Evolutionary conservation across 1,140 invertebrate species (phyloP), one percentile per base, ranked within the genome.

Genomic region (Drosophila ogumai): DNA sequence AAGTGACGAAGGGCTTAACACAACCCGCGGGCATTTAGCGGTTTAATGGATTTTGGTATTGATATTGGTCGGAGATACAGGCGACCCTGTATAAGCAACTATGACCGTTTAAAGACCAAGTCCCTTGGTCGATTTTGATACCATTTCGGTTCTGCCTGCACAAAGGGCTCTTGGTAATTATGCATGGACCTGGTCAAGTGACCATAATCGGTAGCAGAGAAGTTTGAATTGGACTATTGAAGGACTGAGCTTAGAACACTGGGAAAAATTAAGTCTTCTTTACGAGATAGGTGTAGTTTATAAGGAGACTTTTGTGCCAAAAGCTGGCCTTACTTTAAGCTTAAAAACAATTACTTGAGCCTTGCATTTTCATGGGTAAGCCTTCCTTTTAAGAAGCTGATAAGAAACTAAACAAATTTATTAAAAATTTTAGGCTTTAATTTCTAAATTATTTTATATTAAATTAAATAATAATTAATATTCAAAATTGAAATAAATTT

Each of bases 21-120:
- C 49, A 36, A n/a, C 50, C 50, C 25, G 75, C 38, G 54, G 73
- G 28, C 44, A 76, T 66, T 75, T 75, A 75, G 69, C n/a, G 72
- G 61, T 76, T 65, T 10, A 59, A 28, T 32, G 49, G 38, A 25
- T 46, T 10, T 25, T 8, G 44, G 1, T 1, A 38, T n/a, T 22
- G 41, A 32, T 12, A 25, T n/a, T 44, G 17, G n/a, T 22, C 12
- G 15, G 6, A 19, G 6, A 12, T 17, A n/a, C 10, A 44, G 13
- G 22, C 31, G 13, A 12, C 19, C 5, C 4, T 61, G 7, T 15
- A 19, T 8, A 6, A 13, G 10, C 6, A 10, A 13, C 19, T 38
- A n/a, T 60, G 31, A 4, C 4, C 25, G 7, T 34, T 36, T 63
- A 41, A 61, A 61, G 44, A 5, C 12, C 22, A 13, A 43, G 36